These are phyloP conservation scores for Endotricha flammealis DNA, from an alignment of 2,888 invertebrate genomes.

Conservation along the genomic window DNA sequence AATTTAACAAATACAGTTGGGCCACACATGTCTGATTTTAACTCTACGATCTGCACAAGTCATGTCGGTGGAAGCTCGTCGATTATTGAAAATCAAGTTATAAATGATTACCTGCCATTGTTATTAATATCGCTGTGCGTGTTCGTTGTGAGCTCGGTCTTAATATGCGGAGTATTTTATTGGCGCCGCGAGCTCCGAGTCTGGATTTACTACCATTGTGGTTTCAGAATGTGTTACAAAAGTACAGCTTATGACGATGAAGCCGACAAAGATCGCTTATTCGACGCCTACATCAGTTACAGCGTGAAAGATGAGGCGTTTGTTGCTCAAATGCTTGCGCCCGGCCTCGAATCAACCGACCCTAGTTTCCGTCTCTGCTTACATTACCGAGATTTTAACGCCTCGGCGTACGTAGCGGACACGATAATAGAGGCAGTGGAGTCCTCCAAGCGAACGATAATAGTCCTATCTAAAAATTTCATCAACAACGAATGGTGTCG, in stretches of 20 bases:
- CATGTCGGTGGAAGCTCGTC: constrained; percentile 85
- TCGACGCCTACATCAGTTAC: constrained; percentile 97
- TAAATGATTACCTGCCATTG: constrained; percentile 89
- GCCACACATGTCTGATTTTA: constrained; percentile 85
- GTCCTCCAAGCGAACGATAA: constrained; percentile 91
- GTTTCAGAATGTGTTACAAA: constrained; percentile 91
- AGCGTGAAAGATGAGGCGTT: constrained; percentile 95
- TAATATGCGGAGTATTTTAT: constrained; percentile 87
- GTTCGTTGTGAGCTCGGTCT: constrained; percentile 85
- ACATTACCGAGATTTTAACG: constrained; percentile 94
- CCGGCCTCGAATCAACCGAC: constrained; percentile 89
- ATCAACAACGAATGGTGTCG: constrained; percentile 96
- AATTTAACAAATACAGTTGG: constrained; percentile 84
- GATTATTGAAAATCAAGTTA: constrained; percentile 85
- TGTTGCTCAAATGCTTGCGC: constrained; percentile 91
- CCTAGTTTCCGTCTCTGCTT: constrained; percentile 92
- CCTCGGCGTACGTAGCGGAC: constrained; percentile 92
- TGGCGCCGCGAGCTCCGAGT: constrained; percentile 89
- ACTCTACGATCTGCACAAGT: constrained; percentile 86
- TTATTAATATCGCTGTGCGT: constrained; percentile 87
- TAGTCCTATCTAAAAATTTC: constrained; percentile 95
- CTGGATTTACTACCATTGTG: constrained; percentile 92
- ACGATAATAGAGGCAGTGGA: constrained; percentile 96
- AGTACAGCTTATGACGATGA: constrained; percentile 88
- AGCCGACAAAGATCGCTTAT: constrained; percentile 90